A percentile compares a stretch with the other conserved stretches of the same genome.
phyloP scores from a whole-genome alignment of 2,113 vertebrate genomes.

The Phoxinus phoxinus region DNA sequence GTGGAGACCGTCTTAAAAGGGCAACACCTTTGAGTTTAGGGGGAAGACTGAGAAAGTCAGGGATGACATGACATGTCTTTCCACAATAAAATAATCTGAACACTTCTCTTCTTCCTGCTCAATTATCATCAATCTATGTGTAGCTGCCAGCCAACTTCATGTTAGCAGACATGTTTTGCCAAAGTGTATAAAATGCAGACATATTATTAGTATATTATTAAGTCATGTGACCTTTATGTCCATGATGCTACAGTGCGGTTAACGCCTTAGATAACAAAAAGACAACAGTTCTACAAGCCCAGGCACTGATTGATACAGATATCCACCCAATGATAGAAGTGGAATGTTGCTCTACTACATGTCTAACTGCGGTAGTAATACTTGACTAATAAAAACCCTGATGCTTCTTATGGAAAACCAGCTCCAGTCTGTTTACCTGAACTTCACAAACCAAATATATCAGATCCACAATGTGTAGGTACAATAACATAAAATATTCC shows the following conservation, averaged over 20 bases:
- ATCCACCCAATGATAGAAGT: slow-evolving; percentile 50
- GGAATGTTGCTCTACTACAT: slow-evolving; percentile 71
- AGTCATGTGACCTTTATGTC: background rate
- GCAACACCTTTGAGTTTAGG: background rate
- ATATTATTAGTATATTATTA: too few species aligned
- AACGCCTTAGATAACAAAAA: slow-evolving; percentile 24
- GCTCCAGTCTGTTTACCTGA: background rate
- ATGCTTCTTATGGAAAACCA: background rate
- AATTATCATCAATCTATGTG: background rate
- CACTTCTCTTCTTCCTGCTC: background rate
- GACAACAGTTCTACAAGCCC: background rate
- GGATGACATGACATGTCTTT: too few species aligned
- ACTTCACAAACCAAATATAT: background rate
- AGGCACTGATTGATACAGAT: background rate
- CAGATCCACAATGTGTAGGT: background rate
- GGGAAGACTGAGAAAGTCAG: too few species aligned
- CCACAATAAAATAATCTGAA: background rate
- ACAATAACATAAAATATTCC: background rate
- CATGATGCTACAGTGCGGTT: background rate
- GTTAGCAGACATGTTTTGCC: background rate
- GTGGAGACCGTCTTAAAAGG: background rate
- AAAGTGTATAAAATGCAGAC: background rate
- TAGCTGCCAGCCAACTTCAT: background rate
- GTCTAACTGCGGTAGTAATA: slow-evolving; percentile 23
- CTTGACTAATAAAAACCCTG: background rate